Base-by-base conservation (phyloP, 2,888 invertebrate species). In the Lottia scabra region DNA sequence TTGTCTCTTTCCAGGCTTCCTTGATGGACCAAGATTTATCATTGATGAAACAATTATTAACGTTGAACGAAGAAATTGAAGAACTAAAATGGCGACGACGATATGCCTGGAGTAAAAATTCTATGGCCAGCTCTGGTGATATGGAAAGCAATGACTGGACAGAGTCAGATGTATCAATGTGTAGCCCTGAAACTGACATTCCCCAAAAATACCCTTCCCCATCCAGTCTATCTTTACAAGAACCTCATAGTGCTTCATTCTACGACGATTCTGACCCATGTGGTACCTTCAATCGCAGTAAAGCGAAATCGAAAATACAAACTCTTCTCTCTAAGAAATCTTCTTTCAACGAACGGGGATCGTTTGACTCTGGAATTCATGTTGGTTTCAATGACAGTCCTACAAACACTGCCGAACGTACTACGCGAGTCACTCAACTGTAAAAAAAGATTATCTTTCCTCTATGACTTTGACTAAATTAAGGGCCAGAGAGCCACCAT, bases 11-110 rank as follows among this genome's bases (percentile, higher is more conserved):
- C 27, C 82, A 87, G 87, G 82, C 83, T 12, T 86, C 85, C 0
- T 74, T 87, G 64, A 84, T 87, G 80, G 87, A 87, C 75, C 87
- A 86, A 75, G 87, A 87, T 68, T 73, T 87, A 65, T 83, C 82
- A 10, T 75, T 87, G 76, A 86, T 87, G 87, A 83, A 84, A 66
- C 87, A 86, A 73, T 80, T 87, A 19, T 80, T 87, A 65, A 87
- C 85, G 8, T 77, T 87, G 38, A 87, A 87, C 74, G 87, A 87
- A 75, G 81, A 83, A 16, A 87, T 87, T 43, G 87, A 87, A 76
- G 87, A 86, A 65, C 78, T 87, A 62, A 87, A 87, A 79, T 85
- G 85, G 82, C 85, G 83, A 78, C 76, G 81, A 63, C 76, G 81
- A 27, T 80, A 81, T 68, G 80, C 78, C 75, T 70, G 70, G 68